A percentile compares a stretch with the other conserved stretches of the same genome.
These are phyloP conservation scores for Myotis planiceps DNA, from an alignment of 2,797 vertebrate species.

Conservation along the genomic window DNA sequence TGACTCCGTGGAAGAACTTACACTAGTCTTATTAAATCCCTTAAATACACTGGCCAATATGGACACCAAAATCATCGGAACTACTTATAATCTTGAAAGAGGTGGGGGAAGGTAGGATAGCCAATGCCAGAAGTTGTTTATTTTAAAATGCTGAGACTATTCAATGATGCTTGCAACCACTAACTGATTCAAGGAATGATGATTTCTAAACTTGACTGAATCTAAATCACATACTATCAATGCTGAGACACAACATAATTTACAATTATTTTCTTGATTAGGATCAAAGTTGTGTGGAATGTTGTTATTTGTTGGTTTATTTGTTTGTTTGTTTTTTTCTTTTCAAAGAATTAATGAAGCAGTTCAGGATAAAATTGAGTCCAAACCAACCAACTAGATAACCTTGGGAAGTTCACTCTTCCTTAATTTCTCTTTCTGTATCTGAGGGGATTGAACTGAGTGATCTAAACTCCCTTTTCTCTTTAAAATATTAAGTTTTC, in stretches of 20 bases:
- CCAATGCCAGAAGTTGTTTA: not conserved
- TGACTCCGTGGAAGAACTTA: not conserved
- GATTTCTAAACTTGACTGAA: not conserved
- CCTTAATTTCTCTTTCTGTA: slow-evolving; percentile 14
- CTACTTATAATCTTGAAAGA: not conserved
- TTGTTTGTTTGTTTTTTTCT: not conserved
- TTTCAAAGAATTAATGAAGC: not conserved
- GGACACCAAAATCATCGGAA: not conserved
- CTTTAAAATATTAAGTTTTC: not conserved
- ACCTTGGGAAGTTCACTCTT: not conserved
- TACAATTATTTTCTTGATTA: not conserved
- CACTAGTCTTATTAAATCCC: not conserved
- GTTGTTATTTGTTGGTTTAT: not conserved
- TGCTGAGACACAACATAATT: not conserved
- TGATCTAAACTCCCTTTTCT: not conserved
- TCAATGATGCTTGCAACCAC: not conserved
- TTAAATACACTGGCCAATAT: not conserved
- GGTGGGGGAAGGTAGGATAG: not conserved
- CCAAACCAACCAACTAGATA: not conserved
- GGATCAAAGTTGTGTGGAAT: not conserved
- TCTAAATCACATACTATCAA: not conserved
- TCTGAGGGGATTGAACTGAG: not conserved
- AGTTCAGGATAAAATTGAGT: not conserved
- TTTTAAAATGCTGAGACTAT: not conserved
- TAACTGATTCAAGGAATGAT: not conserved